phyloP scores from a whole-genome alignment of 2,888 invertebrate species.

The Charanyca ferruginea region DNA sequence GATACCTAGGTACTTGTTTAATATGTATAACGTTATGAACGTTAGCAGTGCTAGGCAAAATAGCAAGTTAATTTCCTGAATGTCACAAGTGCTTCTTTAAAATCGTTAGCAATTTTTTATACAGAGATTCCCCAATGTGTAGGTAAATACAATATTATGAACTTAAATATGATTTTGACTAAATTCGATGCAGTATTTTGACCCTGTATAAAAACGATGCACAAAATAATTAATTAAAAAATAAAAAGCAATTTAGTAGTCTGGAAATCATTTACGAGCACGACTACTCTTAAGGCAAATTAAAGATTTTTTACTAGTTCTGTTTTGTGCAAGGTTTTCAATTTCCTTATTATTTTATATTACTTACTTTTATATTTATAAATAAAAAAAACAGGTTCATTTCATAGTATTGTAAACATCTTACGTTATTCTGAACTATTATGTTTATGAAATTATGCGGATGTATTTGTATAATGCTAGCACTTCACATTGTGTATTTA shows the following conservation, averaged over 20 bases:
- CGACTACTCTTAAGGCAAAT: constrained; percentile 2
- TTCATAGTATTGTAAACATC: too few relatives aligned
- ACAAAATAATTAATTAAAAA: constrained; percentile 5
- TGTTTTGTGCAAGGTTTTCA: neutral
- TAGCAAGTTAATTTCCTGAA: constrained; percentile 5
- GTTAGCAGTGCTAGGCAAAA: too few relatives aligned
- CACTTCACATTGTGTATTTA: too few relatives aligned
- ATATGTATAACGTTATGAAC: too few relatives aligned
- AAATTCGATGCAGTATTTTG: constrained; percentile 3
- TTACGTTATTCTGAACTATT: too few relatives aligned
- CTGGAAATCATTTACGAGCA: neutral
- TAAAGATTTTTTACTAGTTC: constrained; percentile 11
- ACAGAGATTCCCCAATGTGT: neutral
- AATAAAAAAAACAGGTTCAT: too few relatives aligned
- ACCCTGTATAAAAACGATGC: constrained; percentile 9
- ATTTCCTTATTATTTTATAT: too few relatives aligned
- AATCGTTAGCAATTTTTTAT: neutral
- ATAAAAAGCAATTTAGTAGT: too few relatives aligned
- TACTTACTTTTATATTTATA: too few relatives aligned
- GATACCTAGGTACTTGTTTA: too few relatives aligned
- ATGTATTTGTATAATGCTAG: too few relatives aligned
- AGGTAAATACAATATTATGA: neutral
- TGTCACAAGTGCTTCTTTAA: neutral
- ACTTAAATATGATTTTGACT: neutral
- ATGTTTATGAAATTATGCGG: too few relatives aligned